Percentiles rank a stretch among this genome's conserved stretches.
Conservation (phyloP, 2,888 invertebrate species). For the Merodon equestris region DNA sequence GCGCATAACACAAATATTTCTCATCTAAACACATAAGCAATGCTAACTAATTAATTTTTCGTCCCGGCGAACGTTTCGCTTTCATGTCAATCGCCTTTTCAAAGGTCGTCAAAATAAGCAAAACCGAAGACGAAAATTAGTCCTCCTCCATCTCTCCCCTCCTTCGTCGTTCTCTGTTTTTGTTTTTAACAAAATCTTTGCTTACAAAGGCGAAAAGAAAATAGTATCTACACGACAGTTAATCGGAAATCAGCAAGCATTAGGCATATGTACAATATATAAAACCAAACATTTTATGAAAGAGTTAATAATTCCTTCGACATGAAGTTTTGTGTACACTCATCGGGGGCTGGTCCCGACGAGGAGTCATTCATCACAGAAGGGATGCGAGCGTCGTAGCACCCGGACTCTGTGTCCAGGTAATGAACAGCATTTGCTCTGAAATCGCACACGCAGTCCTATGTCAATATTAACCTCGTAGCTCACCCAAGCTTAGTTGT, state of each 20-base stretch:
- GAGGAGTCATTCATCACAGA: neutral
- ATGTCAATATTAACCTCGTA: slow-evolving; percentile 21
- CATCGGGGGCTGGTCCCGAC: neutral
- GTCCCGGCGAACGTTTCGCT: neutral
- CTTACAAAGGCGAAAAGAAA: neutral
- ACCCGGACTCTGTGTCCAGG: slow-evolving; percentile 4
- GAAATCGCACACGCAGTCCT: slow-evolving; percentile 1
- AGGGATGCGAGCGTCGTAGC: neutral
- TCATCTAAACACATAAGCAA: slow-evolving; percentile 23
- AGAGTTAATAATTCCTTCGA: slow-evolving; percentile 20
- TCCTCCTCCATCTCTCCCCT: neutral
- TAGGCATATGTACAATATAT: neutral
- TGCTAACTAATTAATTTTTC: slow-evolving; percentile 18
- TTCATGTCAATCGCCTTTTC: neutral
- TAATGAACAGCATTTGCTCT: slow-evolving; percentile 16
- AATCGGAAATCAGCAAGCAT: neutral
- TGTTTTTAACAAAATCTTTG: no score
- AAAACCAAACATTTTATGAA: slow-evolving; percentile 24
- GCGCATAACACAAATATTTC: slow-evolving; percentile 21
- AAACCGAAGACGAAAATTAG: neutral
- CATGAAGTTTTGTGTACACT: neutral
- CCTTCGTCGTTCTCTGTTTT: no score
- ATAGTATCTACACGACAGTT: no score
- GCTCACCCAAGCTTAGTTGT: slow-evolving; percentile 1
- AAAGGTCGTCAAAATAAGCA: neutral